Base-by-base conservation (phyloP, 2,888 invertebrate species). In the Melieria omissa region DNA sequence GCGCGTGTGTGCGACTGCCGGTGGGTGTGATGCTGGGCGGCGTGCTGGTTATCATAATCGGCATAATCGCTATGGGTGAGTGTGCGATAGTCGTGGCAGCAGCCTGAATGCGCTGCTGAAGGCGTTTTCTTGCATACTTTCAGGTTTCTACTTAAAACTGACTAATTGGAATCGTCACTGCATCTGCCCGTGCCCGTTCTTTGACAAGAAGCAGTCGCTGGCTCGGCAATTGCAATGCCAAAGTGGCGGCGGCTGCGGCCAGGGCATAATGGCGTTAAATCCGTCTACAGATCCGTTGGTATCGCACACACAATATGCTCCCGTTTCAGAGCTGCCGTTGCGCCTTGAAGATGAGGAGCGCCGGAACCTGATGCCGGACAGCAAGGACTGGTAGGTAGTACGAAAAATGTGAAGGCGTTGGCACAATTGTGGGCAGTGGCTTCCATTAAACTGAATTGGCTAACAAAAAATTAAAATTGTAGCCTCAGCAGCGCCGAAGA, bases 231-330 rank as follows among this genome's bases (percentile, higher is more conserved):
- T 85, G 68, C 84, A 85, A 41, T 74, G 76, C 54, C 74, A 76
- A 69, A 72, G 73, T 70, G 73, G 73, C 3, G 88, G 87, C 9
- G 86, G 89, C 55, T 88, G 89, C 74, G 82, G 82, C 55, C 82
- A 82, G 1, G 89, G 89, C 65, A 89, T 91, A 47, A 88, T 91
- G 58, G 92, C 92, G 1, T 89, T 92, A 69, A 93, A 93, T 87
- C 93, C 93, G 65, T 93, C 93, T 62, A 93, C 93, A 49, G 93
- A 93, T 88, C 90, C 93, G 47, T 88, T 93, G 78, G 93, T 93
- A 65, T 90, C 92, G 0, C 87, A 88, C 73, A 92, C 92, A 47
- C 93, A 93, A 86, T 93, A 93, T 87, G 93, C 92, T 62, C 92
- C 93, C 0, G 92, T 93, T 16, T 90, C 92, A 52, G 93, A 93